A percentile compares a stretch with the other conserved stretches of the same genome.
phyloP scores from a whole-genome alignment of 2,113 vertebrate species.

The Fulica atra region DNA sequence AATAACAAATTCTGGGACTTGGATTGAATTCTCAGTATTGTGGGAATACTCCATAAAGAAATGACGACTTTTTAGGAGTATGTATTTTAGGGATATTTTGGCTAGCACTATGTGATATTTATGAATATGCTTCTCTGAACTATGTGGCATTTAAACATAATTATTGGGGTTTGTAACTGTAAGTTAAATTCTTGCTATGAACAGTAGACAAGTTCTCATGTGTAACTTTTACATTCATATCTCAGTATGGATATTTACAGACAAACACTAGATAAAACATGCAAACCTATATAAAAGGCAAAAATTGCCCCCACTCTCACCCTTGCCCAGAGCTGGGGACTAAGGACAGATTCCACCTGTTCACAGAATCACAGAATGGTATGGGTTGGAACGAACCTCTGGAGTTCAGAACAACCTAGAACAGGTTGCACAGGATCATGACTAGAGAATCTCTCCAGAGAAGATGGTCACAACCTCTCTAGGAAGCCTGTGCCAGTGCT shows the following conservation, averaged over 20 bases:
- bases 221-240: background rate
- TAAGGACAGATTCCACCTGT: background rate
- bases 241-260: background rate
- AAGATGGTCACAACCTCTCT: too few species aligned
- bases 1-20: background rate
- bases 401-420: too few species aligned
- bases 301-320: background rate
- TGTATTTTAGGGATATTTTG: background rate
- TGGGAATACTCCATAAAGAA: background rate
- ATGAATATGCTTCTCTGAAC: background rate
- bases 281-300: background rate
- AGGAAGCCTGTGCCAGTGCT: too few species aligned
- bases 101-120: background rate
- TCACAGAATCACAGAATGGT: background rate
- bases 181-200: background rate
- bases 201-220: background rate
- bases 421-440: too few species aligned
- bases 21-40: background rate
- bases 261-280: background rate
- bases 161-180: background rate
- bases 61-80: background rate
- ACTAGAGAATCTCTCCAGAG: too few species aligned
- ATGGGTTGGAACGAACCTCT: too few species aligned
- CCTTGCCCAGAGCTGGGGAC: accelerated
- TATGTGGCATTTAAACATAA: background rate